Conservation (phyloP, 2,888 invertebrate genomes). For the Orthonevra nobilis region DNA sequence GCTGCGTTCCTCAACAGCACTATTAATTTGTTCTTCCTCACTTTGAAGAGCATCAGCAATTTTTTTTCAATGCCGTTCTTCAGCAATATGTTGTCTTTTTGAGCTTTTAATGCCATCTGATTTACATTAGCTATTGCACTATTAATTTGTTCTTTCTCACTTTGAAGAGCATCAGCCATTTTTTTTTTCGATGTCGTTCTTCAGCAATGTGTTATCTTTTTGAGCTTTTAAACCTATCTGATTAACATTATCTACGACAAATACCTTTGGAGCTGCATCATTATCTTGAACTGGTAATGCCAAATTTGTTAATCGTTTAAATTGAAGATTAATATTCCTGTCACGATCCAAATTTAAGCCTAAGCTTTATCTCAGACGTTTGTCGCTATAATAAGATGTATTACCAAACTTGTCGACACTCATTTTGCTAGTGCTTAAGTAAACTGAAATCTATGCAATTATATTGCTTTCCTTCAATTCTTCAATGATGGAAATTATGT, state of each 20-base stretch:
- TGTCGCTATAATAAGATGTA: not conserved
- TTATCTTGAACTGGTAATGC: constrained; percentile 11
- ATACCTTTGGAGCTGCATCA: constrained; percentile 19
- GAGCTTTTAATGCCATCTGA: no score
- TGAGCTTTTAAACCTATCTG: not conserved
- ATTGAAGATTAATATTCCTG: constrained; percentile 15
- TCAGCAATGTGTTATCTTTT: constrained; percentile 6
- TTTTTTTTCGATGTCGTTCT: constrained; percentile 9
- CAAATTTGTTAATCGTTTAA: constrained; percentile 29
- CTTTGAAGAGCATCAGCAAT: no score
- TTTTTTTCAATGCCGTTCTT: no score
- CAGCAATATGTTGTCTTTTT: no score
- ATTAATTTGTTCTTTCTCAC: constrained; percentile 8
- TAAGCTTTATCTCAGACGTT: constrained; percentile 1
- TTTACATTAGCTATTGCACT: not conserved
- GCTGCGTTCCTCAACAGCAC: no score
- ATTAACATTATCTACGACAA: constrained; percentile 4
- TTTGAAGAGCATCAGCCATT: not conserved
- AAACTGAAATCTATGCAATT: constrained; percentile 1
- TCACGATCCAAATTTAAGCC: constrained; percentile 21
- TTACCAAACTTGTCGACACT: constrained; percentile 4
- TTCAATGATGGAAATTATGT: constrained; percentile 56
- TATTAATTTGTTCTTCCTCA: no score
- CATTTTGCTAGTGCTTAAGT: constrained; percentile 4
- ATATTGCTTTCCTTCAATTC: constrained; percentile 45